phyloP scores from a whole-genome alignment of 1,140 invertebrate species.

The Dendrolimus kikuchii region DNA sequence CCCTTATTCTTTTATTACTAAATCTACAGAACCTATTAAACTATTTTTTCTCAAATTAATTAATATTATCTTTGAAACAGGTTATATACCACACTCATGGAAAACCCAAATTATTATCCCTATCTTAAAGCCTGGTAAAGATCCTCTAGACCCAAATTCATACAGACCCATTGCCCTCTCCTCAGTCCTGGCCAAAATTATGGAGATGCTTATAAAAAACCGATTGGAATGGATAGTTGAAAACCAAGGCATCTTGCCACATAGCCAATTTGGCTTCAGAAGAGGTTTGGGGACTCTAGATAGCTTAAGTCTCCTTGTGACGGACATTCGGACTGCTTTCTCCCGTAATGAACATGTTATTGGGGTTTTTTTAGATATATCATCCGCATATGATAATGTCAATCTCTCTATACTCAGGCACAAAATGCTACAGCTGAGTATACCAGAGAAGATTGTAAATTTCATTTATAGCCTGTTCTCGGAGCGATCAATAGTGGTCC shows the following conservation, averaged over 20 bases:
- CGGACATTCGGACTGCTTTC: too few species aligned
- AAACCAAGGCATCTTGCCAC: constrained; percentile 7
- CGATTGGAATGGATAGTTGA: constrained; percentile 15
- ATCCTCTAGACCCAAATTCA: too few species aligned
- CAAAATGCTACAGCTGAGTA: constrained; percentile 9
- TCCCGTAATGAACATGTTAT: too few species aligned
- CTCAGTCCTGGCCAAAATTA: too few species aligned
- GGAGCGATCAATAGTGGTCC: background rate
- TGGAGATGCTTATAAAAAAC: constrained; percentile 8
- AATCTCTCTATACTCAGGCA: constrained; percentile 9
- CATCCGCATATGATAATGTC: constrained; percentile 16
- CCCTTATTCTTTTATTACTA: constrained; percentile 14
- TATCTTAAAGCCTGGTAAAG: too few species aligned
- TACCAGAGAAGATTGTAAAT: constrained; percentile 6
- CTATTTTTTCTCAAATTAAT: constrained; percentile 4
- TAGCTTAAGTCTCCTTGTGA: too few species aligned
- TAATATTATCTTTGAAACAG: too few species aligned
- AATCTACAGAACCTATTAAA: constrained; percentile 5
- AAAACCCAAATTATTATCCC: too few species aligned
- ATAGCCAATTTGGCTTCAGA: constrained; percentile 5
- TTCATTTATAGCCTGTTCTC: background rate
- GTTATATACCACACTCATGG: too few species aligned
- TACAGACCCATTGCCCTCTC: too few species aligned
- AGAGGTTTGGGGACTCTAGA: background rate
- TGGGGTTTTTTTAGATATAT: constrained; percentile 8